Conservation (phyloP, 2,888 invertebrate species). For the Cinara cedri region DNA sequence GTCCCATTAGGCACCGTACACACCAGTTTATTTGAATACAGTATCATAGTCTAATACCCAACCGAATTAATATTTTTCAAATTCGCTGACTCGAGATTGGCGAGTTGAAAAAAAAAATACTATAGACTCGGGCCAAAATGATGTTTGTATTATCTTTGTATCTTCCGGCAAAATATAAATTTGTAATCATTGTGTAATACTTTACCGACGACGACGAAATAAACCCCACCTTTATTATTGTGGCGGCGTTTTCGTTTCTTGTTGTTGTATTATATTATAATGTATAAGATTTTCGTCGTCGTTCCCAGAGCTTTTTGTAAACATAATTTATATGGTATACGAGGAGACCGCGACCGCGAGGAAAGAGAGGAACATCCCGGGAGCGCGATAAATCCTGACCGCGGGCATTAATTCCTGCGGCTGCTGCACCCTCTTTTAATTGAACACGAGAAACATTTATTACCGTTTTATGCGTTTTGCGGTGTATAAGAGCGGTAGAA, state of each 20-base stretch:
- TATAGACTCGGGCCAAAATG: too few relatives aligned
- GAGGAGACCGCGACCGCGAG: background rate
- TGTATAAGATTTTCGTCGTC: slow-evolving; percentile 42
- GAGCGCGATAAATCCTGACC: slow-evolving; percentile 52
- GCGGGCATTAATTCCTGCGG: slow-evolving; percentile 53
- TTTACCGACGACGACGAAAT: background rate
- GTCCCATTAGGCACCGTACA: too few relatives aligned
- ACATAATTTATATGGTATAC: slow-evolving; percentile 44
- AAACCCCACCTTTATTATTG: slow-evolving; percentile 50
- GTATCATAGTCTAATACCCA: too few relatives aligned
- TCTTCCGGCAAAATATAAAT: background rate
- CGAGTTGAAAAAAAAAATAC: too few relatives aligned
- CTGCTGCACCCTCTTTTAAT: slow-evolving; percentile 47
- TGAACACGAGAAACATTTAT: slow-evolving; percentile 53
- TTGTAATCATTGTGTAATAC: background rate
- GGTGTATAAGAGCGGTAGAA: slow-evolving; percentile 1
- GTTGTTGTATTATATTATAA: slow-evolving; percentile 27
- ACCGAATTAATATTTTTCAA: too few relatives aligned
- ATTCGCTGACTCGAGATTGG: too few relatives aligned
- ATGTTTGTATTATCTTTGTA: background rate
- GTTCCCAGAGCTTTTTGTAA: slow-evolving; percentile 35
- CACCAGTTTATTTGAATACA: too few relatives aligned
- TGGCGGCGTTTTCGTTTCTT: slow-evolving; percentile 58
- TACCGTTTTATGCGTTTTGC: slow-evolving; percentile 51
- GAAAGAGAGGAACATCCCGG: slow-evolving; percentile 26